Conservation (phyloP, 2,113 vertebrate species). For the Athene noctua region DNA sequence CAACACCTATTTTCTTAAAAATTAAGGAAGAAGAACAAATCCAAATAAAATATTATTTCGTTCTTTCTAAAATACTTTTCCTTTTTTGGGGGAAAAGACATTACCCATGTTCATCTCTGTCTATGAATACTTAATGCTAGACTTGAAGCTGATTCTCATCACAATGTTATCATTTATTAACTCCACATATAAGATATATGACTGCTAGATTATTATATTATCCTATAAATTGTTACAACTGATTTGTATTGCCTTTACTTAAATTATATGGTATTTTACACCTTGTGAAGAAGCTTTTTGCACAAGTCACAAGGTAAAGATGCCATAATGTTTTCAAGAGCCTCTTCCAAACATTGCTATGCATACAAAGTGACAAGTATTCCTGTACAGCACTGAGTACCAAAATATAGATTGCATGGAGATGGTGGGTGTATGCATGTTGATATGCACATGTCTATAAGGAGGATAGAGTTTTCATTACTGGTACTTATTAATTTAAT, state of each 20-base stretch:
- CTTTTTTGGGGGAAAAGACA: neutral
- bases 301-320: neutral
- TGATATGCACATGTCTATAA: neutral
- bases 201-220: neutral
- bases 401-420: neutral
- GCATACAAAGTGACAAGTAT: neutral
- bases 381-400: neutral
- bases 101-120: neutral
- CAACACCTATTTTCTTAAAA: neutral
- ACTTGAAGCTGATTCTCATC: neutral
- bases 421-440: neutral
- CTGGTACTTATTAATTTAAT: neutral
- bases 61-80: neutral
- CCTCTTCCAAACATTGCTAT: neutral
- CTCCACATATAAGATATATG: neutral
- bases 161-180: neutral
- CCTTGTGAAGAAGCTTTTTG: neutral
- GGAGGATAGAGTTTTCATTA: neutral
- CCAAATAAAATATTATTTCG: neutral
- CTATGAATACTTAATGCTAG: neutral
- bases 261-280: neutral
- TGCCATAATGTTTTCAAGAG: neutral
- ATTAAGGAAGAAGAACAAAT: neutral
- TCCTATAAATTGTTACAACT: neutral
- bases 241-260: neutral